These are phyloP conservation scores for Prunella fulvescens DNA, from an alignment of 2,113 vertebrate species.

Conservation along the genomic window DNA sequence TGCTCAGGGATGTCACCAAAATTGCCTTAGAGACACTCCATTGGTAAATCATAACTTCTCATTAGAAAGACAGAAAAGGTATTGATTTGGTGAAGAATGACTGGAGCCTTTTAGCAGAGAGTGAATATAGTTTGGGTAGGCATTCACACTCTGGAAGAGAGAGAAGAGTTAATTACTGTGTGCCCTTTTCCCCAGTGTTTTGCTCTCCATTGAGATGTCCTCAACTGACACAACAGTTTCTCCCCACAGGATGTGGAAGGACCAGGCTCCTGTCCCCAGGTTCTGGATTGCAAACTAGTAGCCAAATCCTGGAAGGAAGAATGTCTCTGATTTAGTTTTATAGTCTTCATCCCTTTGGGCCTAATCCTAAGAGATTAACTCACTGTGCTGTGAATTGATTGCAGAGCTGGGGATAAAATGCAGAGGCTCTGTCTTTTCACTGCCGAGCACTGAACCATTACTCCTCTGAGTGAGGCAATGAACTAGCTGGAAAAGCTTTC, in stretches of 20 bases:
- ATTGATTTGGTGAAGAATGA: background rate
- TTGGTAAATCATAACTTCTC: background rate
- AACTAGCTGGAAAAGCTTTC: constrained; percentile 11
- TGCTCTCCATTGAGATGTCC: background rate
- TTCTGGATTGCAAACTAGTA: background rate
- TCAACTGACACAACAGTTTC: accelerated
- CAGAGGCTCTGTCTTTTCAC: background rate
- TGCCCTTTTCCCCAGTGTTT: background rate
- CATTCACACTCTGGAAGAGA: background rate
- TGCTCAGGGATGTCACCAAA: background rate
- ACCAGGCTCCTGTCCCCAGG: background rate
- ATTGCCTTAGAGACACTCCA: background rate
- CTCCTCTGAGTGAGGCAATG: background rate
- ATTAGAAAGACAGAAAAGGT: background rate
- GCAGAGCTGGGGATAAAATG: background rate
- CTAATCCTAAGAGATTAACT: background rate
- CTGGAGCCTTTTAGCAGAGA: background rate
- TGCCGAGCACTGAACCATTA: background rate
- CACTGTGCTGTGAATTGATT: background rate
- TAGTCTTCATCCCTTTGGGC: background rate
- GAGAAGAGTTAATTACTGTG: background rate
- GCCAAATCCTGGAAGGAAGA: background rate
- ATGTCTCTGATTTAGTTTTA: background rate
- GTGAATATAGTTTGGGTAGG: background rate
- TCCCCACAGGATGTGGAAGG: background rate